A percentile compares a stretch with the other conserved stretches of the same genome.
Conservation (phyloP, 2,113 vertebrate species). For the Lampris megalopsis region DNA sequence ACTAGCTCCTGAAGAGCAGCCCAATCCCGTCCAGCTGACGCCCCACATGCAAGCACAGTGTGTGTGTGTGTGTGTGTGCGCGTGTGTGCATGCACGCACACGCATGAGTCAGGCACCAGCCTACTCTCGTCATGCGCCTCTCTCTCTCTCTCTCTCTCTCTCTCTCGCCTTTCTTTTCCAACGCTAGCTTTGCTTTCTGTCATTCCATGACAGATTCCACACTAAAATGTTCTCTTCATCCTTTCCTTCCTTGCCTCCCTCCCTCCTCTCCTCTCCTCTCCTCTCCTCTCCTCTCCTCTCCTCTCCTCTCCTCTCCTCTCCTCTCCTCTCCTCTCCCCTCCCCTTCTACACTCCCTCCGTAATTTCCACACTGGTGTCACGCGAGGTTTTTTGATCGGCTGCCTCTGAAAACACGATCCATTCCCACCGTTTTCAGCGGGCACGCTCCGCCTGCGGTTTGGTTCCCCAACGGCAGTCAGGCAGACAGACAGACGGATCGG, state of each 20-base stretch:
- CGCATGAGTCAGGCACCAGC: constrained; percentile 57
- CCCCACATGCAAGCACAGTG: constrained; percentile 39
- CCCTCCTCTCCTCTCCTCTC: constrained; percentile 70
- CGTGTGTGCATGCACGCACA: constrained; percentile 28
- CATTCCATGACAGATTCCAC: constrained; percentile 82
- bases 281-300: constrained; percentile 12
- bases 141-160: constrained; percentile 25
- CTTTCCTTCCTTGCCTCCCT: background rate
- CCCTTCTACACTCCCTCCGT: constrained; percentile 61
- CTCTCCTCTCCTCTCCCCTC: background rate
- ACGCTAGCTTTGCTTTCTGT: constrained; percentile 81
- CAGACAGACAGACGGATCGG: constrained; percentile 66
- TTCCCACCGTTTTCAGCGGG: constrained; percentile 67
- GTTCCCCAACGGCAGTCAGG: constrained; percentile 62
- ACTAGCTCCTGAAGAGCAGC: constrained; percentile 73
- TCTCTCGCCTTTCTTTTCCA: constrained; percentile 65
- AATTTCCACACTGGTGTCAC: constrained; percentile 84
- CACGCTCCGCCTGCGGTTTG: constrained; percentile 60
- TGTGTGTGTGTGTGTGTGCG: too few species aligned
- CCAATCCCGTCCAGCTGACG: constrained; percentile 64
- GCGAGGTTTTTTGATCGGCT: constrained; percentile 81
- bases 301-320: constrained; percentile 4
- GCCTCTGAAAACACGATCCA: constrained; percentile 81
- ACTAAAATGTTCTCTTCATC: constrained; percentile 77
- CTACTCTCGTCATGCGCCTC: constrained; percentile 71